Evolutionary conservation across 2,888 invertebrate genomes (phyloP), one percentile per base, ranked within the genome.

Genomic region (Diogma glabrata): DNA sequence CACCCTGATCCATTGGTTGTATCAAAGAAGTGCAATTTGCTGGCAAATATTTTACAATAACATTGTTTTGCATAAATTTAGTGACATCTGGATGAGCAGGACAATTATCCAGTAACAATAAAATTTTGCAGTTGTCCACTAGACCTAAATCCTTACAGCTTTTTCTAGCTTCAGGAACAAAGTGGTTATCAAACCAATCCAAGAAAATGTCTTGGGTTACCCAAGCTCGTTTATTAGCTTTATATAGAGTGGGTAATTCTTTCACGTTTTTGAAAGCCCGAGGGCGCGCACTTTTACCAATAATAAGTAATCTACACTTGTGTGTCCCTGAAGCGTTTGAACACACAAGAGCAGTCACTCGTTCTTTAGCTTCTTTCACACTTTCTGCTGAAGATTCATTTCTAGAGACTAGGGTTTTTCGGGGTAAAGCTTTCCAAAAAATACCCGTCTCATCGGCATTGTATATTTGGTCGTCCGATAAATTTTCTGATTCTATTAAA

Each of bases 401-500:
- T n/a, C 24, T 33, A 28, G 26, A 45, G 40, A 43, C 50, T 19
- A 54, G 28, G 24, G 33, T 51, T 49, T 50, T 45, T 43, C 28
- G 43, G 3, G 50, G 47, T 47, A 51, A 20, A 19, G 22, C 17
- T 28, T 47, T 52, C 50, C 52, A 52, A 47, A 52, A 52, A 14
- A 48, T 26, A 5, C n/a, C 48, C 47, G 50, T 53, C 50, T 53
- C 45, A 28, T 48, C 47, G 12, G 30, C 43, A 48, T 50, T 53
- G 22, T 53, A 53, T 23, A 53, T 48, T 48, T 53, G 52, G 3
- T 47, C 40, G 14, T 28, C 22, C 6, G n/a, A 47, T 4, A 50
- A 40, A 40, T 52, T 40, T 30, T 53, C 47, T 40, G 10, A 30
- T 53, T 48, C 10, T 20, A 53, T 47, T 19, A 47, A 14, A 30